Percentiles rank a stretch among this genome's conserved stretches.
Evolutionary conservation across 2,888 invertebrate species (phyloP).

Genomic region (Sesia bembeciformis): DNA sequence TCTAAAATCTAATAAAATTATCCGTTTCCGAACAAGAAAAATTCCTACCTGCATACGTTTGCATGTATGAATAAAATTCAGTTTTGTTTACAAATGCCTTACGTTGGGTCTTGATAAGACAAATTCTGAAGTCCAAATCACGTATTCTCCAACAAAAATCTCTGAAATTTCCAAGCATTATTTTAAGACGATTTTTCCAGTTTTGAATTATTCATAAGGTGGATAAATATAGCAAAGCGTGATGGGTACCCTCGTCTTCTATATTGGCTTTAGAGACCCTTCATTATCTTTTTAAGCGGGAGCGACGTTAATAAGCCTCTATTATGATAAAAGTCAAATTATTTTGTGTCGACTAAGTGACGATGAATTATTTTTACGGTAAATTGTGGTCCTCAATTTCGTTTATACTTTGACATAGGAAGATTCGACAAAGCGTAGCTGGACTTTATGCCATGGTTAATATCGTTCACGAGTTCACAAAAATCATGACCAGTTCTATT

Average conservation of each 20-base stretch:
- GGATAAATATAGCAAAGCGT: constrained; percentile 16
- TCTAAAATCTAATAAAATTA: too few relatives aligned
- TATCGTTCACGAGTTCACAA: too few relatives aligned
- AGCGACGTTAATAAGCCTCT: constrained; percentile 7
- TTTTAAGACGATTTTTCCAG: constrained; percentile 13
- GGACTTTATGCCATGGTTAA: too few relatives aligned
- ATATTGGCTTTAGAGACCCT: constrained; percentile 17
- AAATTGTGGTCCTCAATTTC: neutral
- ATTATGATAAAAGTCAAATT: constrained; percentile 1
- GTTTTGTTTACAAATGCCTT: neutral
- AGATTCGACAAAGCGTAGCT: too few relatives aligned
- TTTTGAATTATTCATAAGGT: constrained; percentile 22
- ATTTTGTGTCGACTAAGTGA: neutral
- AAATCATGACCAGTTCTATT: too few relatives aligned
- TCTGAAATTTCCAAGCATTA: constrained; percentile 2
- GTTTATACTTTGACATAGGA: neutral
- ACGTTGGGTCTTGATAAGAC: neutral
- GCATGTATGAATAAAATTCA: neutral
- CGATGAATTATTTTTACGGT: neutral
- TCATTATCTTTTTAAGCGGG: constrained; percentile 18
- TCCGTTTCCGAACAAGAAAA: too few relatives aligned
- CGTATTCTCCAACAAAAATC: neutral
- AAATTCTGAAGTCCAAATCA: neutral
- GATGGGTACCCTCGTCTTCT: constrained; percentile 17
- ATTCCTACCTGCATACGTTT: neutral